Evolutionary conservation across 1,140 invertebrate genomes (phyloP).

Genomic region (Lanistes nyassanus): DNA sequence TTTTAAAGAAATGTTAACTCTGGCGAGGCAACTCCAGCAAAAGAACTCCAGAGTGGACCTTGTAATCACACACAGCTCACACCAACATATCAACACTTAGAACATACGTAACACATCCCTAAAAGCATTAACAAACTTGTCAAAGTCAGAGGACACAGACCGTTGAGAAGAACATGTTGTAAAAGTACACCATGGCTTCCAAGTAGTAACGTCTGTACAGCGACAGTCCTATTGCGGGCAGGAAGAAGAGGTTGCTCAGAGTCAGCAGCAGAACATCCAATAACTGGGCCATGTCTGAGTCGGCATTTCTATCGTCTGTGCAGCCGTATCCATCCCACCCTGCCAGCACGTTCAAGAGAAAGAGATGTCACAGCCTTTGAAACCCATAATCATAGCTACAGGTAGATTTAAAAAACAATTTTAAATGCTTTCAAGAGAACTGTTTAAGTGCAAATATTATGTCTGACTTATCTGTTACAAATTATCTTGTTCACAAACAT

Average conservation of each 20-base stretch:
- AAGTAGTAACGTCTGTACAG: slow-evolving; percentile 80
- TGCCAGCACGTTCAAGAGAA: slow-evolving; percentile 40
- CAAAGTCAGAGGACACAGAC: slow-evolving; percentile 53
- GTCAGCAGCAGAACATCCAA: slow-evolving; percentile 81
- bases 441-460: no score
- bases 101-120: no score
- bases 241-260: slow-evolving; percentile 85
- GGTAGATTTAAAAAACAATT: not conserved
- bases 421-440: not conserved
- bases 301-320: slow-evolving; percentile 80
- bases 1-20: no score
- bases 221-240: slow-evolving; percentile 83
- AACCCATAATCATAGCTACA: not conserved
- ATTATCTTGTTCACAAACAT: no score
- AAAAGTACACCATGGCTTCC: slow-evolving; percentile 83
- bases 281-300: slow-evolving; percentile 75
- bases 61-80: no score
- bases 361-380: not conserved
- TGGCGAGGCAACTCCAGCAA: no score
- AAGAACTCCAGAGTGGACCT: no score
- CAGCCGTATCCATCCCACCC: slow-evolving; percentile 84
- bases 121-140: not conserved
- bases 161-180: slow-evolving; percentile 88
- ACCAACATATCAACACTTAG: no score
- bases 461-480: no score